Conservation (phyloP, 2,797 vertebrate genomes). For the Neosilurus mollespiculum region DNA sequence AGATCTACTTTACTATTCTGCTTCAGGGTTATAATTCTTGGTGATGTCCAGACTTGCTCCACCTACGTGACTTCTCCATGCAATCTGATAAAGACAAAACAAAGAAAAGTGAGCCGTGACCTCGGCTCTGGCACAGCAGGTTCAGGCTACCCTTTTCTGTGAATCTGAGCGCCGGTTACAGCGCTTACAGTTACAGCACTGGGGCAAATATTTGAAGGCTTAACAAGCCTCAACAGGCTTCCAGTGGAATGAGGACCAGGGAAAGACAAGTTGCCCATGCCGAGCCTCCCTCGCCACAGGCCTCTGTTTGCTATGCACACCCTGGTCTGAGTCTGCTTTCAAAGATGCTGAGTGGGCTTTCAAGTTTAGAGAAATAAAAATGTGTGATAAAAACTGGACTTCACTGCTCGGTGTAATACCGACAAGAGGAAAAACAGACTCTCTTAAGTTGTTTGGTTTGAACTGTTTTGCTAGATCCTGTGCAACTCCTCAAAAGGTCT, state of each 20-base stretch:
- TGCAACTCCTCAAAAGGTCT: not conserved
- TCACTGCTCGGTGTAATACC: not conserved
- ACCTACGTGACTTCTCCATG: slow-evolving; percentile 32
- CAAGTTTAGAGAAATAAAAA: not conserved
- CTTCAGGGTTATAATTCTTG: slow-evolving; percentile 2
- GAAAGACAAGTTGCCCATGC: not conserved
- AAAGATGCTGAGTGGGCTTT: not conserved
- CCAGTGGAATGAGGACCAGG: slow-evolving; percentile 24
- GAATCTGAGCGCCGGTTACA: slow-evolving; percentile 21
- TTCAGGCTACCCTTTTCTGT: slow-evolving; percentile 19
- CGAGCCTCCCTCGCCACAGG: slow-evolving; percentile 3
- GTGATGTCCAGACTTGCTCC: slow-evolving; percentile 34
- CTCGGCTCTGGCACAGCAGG: slow-evolving; percentile 47
- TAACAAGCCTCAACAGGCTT: slow-evolving; percentile 23
- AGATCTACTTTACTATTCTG: slow-evolving; percentile 35
- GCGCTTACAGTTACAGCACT: slow-evolving; percentile 25
- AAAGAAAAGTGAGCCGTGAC: slow-evolving; percentile 51
- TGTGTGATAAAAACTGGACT: not conserved
- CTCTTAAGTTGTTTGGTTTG: not conserved
- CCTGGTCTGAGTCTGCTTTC: not conserved
- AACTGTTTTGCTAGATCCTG: not conserved
- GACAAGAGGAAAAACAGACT: not conserved
- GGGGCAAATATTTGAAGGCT: slow-evolving; percentile 25
- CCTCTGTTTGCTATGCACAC: not conserved
- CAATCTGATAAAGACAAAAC: slow-evolving; percentile 57